A percentile compares a stretch with the other conserved stretches of the same genome.
These are phyloP conservation scores for Zaprionus inermis DNA, from an alignment of 1,140 invertebrate species.

Conservation along the genomic window DNA sequence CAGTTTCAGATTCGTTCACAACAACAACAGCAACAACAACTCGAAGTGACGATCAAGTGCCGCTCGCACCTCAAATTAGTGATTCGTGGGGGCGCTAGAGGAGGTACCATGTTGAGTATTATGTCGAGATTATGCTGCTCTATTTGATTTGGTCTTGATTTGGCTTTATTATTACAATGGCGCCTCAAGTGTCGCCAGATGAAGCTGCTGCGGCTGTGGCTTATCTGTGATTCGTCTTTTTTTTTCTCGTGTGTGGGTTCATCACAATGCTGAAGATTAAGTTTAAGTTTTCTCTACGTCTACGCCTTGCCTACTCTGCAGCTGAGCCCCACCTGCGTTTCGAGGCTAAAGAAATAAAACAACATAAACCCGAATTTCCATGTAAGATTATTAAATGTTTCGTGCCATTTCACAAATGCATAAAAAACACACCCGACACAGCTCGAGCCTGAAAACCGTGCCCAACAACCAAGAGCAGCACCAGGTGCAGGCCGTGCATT, in stretches of 20 bases:
- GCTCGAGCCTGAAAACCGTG: not conserved
- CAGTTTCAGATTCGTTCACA: conserved; percentile 56
- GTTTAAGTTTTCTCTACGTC: conserved; percentile 56
- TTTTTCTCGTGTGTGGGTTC: conserved; percentile 60
- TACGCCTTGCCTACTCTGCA: not conserved
- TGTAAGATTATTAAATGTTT: conserved; percentile 78
- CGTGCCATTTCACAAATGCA: conserved; percentile 70
- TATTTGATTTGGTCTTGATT: conserved; percentile 76
- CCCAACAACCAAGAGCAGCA: conserved; percentile 41
- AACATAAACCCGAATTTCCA: conserved; percentile 59
- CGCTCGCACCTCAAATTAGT: conserved; percentile 48
- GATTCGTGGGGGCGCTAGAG: not conserved
- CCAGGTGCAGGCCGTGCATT: conserved; percentile 67
- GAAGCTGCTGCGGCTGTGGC: conserved; percentile 34
- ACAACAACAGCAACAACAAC: conserved; percentile 31
- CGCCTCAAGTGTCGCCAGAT: conserved; percentile 66
- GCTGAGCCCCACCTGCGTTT: conserved; percentile 20
- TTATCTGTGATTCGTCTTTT: conserved; percentile 51
- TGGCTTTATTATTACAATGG: conserved; percentile 80
- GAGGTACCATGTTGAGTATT: conserved; percentile 21
- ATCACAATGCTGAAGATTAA: conserved; percentile 64
- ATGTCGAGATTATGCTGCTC: conserved; percentile 66
- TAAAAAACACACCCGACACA: conserved; percentile 45
- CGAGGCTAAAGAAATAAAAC: conserved; percentile 71
- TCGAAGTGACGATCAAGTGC: conserved; percentile 74